Evolutionary conservation across 2,113 vertebrate genomes (phyloP).

Genomic region (Mobula hypostoma): DNA sequence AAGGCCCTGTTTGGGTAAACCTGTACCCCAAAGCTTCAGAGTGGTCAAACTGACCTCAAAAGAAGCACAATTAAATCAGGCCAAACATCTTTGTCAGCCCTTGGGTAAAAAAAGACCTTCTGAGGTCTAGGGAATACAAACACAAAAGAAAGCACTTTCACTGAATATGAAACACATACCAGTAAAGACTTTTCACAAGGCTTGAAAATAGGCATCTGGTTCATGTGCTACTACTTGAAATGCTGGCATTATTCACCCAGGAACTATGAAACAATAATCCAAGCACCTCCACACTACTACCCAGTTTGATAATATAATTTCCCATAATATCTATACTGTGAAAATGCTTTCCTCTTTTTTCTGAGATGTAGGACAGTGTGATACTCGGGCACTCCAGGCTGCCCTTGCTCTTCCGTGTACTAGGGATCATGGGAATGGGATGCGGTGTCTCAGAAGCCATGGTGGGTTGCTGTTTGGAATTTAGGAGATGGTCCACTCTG

Average conservation of each 20-base stretch:
- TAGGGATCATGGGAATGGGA: no score
- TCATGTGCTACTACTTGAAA: not conserved
- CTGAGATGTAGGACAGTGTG: not conserved
- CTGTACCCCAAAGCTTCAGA: not conserved
- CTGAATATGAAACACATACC: not conserved
- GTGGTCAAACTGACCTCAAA: not conserved
- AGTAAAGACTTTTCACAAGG: not conserved
- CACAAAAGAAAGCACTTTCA: no score
- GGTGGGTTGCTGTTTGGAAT: no score
- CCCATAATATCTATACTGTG: not conserved
- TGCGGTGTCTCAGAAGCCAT: no score
- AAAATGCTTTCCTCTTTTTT: not conserved
- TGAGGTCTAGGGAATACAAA: not conserved
- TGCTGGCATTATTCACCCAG: not conserved
- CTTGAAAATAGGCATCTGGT: not conserved
- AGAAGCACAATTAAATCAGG: not conserved
- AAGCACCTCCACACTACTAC: not conserved
- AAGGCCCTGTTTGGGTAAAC: not conserved
- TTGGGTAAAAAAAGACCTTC: not conserved
- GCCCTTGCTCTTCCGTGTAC: no score
- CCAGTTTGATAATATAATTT: not conserved
- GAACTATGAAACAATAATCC: not conserved
- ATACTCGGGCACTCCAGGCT: no score
- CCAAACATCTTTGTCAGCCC: not conserved
- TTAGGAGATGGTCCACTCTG: no score